Base-by-base conservation (phyloP, 2,888 invertebrate species). In the Drosophila neotestacea region DNA sequence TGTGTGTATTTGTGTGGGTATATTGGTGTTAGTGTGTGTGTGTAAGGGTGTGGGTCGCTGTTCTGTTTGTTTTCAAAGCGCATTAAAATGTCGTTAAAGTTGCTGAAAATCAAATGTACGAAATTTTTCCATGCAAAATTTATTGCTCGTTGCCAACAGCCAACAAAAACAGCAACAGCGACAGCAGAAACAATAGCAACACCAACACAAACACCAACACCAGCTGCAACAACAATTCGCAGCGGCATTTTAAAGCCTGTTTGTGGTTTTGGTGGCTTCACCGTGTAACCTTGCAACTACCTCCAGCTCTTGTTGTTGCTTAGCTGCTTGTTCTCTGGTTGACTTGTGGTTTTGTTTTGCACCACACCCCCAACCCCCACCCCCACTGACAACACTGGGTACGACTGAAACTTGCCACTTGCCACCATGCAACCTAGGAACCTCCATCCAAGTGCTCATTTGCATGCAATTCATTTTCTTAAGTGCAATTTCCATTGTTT, bases 401-500 rank as follows among this genome's bases (percentile, higher is more conserved):
- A 41, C 58, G 48, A 30, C 67, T 59, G 61, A 70, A 65, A 44
- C 61, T 58, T 72, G 59, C 52, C 13, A 52, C 60, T 27, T 30
- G 30, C 44, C 60, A 73, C 28, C 34, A 1, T 51, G 36, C 16
- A 4, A 28, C 51, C 36, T 13, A 42, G 30, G 42, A 38, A 30
- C 39, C 32, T 9, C 16, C 34, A 60, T 42, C 28, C 38, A 60
- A 41, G 13, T 71, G 84, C 89, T 89, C 87, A 90, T 90, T 90
- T 90, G 88, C 86, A 88, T 86, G 83, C 90, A 86, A 90, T 90
- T 90, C 89, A 90, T 90, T 90, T 90, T 89, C 90, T 88, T 90
- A 88, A 90, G 90, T 90, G 90, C 90, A 90, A 81, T 87, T 88
- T 86, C 79, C 82, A 87, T 87, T 87, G 85, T 87, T 87, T 85